Conservation (phyloP, 1,140 invertebrate genomes). For the Glomeris maerens region DNA sequence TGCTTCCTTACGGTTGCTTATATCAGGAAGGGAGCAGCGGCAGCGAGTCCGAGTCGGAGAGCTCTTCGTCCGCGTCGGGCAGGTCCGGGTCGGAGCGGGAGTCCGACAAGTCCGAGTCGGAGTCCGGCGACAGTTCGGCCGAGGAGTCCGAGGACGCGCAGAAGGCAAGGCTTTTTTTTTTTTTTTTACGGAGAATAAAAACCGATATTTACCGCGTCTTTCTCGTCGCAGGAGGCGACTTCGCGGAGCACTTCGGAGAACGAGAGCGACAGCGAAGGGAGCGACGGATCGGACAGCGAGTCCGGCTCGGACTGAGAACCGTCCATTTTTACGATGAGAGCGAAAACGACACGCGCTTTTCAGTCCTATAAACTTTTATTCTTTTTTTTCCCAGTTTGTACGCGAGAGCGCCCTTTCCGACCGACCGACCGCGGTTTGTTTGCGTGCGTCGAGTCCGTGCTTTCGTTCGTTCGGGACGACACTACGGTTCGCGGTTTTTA, state of each 20-base stretch:
- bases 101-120: slow-evolving; percentile 7
- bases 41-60: slow-evolving; percentile 1
- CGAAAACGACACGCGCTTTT: background rate
- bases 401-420: too few species aligned
- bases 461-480: too few species aligned
- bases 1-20: background rate
- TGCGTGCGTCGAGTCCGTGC: too few species aligned
- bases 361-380: background rate
- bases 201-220: background rate
- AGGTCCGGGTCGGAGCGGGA: slow-evolving; percentile 2
- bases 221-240: background rate
- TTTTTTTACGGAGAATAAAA: background rate
- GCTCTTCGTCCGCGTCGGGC: slow-evolving; percentile 6
- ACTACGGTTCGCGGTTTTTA: too few species aligned
- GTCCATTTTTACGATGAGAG: background rate
- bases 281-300: background rate
- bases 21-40: background rate
- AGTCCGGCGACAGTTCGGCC: slow-evolving; percentile 2
- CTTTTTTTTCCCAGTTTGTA: background rate
- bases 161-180: background rate
- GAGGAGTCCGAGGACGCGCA: slow-evolving; percentile 2
- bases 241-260: background rate
- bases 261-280: background rate
- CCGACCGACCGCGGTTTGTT: too few species aligned
- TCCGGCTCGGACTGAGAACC: background rate